Base-by-base conservation (phyloP, 1,140 invertebrate genomes). In the Eumeta japonica region DNA sequence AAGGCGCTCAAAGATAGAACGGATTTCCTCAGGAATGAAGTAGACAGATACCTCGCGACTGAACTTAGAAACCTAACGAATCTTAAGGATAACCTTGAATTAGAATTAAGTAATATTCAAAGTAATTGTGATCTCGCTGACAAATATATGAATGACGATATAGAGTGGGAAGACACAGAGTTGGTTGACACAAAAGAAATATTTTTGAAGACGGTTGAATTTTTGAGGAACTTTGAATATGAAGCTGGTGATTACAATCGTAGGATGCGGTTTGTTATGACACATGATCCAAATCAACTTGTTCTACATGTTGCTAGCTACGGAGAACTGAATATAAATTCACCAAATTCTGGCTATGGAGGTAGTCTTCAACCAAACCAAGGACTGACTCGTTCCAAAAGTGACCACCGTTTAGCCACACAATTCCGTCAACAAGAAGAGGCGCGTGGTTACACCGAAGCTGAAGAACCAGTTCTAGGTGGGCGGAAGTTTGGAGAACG, bases 101-200 rank as follows among this genome's bases (percentile, higher is more conserved):
- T 88, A 58, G 94, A 98, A 76, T 87, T 96, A 52, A 83, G 84
- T 31, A 97, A 95, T 71, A 94, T 97, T 40, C 81, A 87, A 51
- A 92, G 90, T 58, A 97, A 97, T 71, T 96, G 93, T 77, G 94
- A 98, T 67, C 79, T 97, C 42, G 92, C 91, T n/a, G 94, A 98
- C 74, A 92, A 92, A 70, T 85, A 93, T 74, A 88, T 94, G 81
- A 86, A 87, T 57, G 85, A 91, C 52, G 88, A 88, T 46, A 84
- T 88, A 11, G 83, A 89, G 40, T 92, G 89, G 89, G 88, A 92
- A 50, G 88, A 96, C 57, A 83, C 84, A 37, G 90, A 94, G 62
- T 78, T 94, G 17, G 89, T 95, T 75, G 92, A 94, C 58, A 89
- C 91, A 29, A 96, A 95, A 77, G 92, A 95, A 66, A 91, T 95